A percentile compares a stretch with the other conserved stretches of the same genome.
Conservation (phyloP, 2,888 invertebrate species). For the Bellardia pandia region DNA sequence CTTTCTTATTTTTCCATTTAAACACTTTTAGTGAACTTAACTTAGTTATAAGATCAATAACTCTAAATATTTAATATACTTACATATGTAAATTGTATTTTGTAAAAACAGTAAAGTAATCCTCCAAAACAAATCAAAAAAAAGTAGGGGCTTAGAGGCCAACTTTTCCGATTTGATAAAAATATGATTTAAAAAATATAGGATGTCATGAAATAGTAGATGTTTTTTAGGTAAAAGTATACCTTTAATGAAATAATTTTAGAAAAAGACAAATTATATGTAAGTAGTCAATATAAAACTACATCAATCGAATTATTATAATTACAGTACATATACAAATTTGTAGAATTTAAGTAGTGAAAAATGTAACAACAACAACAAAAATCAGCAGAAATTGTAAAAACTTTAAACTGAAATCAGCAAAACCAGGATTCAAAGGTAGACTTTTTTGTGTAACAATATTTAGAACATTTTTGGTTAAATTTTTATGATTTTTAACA, state of each 20-base stretch:
- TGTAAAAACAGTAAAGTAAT: constrained; percentile 10
- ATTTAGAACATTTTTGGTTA: constrained; percentile 15
- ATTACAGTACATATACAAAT: constrained; percentile 33
- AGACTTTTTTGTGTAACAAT: constrained; percentile 33
- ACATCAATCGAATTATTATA: constrained; percentile 6
- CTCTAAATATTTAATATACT: constrained; percentile 2
- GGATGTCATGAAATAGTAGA: constrained; percentile 60
- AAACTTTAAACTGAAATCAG: constrained; percentile 22
- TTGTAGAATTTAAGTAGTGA: constrained; percentile 50
- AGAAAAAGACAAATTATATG: constrained; percentile 28
- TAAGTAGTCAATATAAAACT: constrained; percentile 43
- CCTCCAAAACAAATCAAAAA: constrained; percentile 8
- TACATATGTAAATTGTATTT: constrained; percentile 6
- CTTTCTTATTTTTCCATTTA: background rate
- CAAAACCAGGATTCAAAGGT: constrained; percentile 36
- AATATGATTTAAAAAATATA: constrained; percentile 28
- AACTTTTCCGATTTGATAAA: constrained; percentile 53
- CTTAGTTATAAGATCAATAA: constrained; percentile 37
- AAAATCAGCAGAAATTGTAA: constrained; percentile 26
- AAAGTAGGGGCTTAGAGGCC: constrained; percentile 68
- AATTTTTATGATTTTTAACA: background rate
- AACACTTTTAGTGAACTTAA: constrained; percentile 34
- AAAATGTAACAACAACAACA: constrained; percentile 9
- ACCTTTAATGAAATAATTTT: constrained; percentile 44
- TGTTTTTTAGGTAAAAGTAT: constrained; percentile 48